Percentiles rank a stretch among this genome's conserved stretches.
Evolutionary conservation across 2,797 vertebrate genomes (phyloP).

Genomic region (Nyctibius grandis): DNA sequence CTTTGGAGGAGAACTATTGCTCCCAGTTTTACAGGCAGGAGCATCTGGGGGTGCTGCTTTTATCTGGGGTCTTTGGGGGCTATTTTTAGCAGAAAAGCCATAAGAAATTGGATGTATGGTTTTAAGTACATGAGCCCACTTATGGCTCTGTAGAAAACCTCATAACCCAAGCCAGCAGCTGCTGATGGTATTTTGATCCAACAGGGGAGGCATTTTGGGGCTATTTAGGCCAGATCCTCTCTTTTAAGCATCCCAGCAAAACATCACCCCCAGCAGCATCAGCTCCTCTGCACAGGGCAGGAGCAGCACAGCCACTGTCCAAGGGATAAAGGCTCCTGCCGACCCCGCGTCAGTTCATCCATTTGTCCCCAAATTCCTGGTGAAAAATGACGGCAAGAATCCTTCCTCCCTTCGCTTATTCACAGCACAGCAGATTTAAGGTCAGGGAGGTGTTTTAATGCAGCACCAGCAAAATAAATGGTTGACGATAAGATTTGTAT

Average conservation of each 20-base stretch:
- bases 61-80: neutral
- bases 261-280: neutral
- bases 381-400: neutral
- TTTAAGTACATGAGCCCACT: neutral
- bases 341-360: neutral
- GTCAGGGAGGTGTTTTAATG: neutral
- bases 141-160: neutral
- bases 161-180: neutral
- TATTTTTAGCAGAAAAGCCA: neutral
- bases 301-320: neutral
- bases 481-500: neutral
- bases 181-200: neutral
- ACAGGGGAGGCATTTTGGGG: neutral
- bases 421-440: neutral
- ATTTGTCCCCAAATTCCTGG: neutral
- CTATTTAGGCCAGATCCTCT: neutral
- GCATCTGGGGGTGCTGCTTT: neutral
- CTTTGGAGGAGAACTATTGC: neutral
- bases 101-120: neutral
- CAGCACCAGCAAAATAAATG: neutral
- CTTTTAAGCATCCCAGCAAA: neutral
- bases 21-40: neutral
- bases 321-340: fast-evolving
- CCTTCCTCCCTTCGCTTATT: neutral
- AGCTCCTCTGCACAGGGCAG: neutral